phyloP scores from a whole-genome alignment of 2,113 vertebrate genomes.

The Nyctibius bracteatus region DNA sequence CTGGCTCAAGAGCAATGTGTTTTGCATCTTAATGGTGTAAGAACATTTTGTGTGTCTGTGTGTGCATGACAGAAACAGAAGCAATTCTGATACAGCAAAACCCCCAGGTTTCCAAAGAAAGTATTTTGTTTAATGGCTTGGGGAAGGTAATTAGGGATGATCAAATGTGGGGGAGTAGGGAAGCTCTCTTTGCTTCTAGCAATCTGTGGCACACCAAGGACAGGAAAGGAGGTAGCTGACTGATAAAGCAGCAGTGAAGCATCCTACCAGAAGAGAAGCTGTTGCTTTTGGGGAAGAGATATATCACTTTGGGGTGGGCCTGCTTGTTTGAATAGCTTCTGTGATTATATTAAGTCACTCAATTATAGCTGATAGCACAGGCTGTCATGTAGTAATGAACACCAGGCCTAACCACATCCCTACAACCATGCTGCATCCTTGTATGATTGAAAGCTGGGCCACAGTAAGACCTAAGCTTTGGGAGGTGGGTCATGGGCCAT shows the following conservation, averaged over 20 bases:
- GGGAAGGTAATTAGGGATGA: not conserved
- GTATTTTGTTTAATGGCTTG: not conserved
- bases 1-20: not conserved
- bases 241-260: not conserved
- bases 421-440: not conserved
- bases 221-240: not conserved
- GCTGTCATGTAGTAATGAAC: not conserved
- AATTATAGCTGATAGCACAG: not conserved
- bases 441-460: not conserved
- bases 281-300: not conserved
- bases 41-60: not conserved
- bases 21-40: not conserved
- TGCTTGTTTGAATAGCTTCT: not conserved
- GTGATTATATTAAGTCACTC: not conserved
- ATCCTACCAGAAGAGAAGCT: not conserved
- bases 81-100: not conserved
- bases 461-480: not conserved
- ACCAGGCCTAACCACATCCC: not conserved
- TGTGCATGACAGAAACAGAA: not conserved
- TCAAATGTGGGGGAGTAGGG: not conserved
- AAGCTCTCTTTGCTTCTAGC: not conserved
- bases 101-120: not conserved
- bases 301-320: not conserved
- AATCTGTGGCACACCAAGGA: not conserved
- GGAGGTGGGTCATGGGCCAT: rapidly evolving